A percentile compares a stretch with the other conserved stretches of the same genome.
phyloP scores from a whole-genome alignment of 2,888 invertebrate species.

The Cyaniris semiargus region DNA sequence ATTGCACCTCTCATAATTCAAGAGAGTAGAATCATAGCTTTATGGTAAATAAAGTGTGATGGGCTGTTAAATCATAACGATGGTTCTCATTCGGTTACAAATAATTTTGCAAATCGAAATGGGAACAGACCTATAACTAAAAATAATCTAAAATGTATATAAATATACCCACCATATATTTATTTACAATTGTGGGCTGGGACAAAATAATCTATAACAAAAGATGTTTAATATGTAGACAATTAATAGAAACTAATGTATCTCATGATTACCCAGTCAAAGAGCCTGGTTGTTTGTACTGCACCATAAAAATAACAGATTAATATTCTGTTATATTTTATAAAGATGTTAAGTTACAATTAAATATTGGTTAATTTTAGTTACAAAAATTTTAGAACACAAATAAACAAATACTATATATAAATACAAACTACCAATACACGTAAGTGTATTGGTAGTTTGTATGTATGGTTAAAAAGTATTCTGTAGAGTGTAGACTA shows the following conservation, averaged over 20 bases:
- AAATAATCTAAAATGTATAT: constrained; percentile 15
- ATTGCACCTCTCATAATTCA: neutral
- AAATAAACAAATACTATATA: no score
- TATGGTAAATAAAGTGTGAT: neutral
- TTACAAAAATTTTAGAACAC: no score
- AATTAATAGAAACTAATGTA: neutral
- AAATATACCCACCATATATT: neutral
- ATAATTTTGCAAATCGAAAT: neutral
- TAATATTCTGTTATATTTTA: neutral
- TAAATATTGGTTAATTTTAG: neutral
- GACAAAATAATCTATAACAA: constrained; percentile 21
- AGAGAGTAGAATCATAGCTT: neutral
- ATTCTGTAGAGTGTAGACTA: neutral
- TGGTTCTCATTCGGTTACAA: neutral
- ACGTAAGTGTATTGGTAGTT: no score
- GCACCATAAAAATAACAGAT: constrained; percentile 9
- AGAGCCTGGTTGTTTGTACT: constrained; percentile 14
- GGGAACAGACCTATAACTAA: constrained; percentile 15
- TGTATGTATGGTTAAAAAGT: neutral
- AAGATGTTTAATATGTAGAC: neutral
- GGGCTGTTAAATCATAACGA: neutral
- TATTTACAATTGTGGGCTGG: constrained; percentile 4
- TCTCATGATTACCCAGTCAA: constrained; percentile 17
- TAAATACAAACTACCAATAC: no score
- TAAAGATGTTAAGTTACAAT: neutral